These are phyloP conservation scores for Branchinecta lindahli DNA, from an alignment of 1,140 invertebrate species.

Conservation along the genomic window DNA sequence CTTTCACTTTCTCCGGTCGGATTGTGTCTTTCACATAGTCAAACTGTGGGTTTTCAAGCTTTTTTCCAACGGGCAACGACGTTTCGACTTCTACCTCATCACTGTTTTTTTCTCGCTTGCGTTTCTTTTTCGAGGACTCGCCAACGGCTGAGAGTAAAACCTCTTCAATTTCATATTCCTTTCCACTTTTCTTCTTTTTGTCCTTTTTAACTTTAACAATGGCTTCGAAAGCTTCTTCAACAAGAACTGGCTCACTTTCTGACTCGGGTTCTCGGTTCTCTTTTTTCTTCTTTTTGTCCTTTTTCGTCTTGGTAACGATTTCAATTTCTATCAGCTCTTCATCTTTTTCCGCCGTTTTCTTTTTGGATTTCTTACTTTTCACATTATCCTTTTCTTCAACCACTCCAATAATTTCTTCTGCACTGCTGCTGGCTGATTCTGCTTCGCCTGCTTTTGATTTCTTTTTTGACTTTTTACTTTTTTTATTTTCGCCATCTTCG, in stretches of 20 bases:
- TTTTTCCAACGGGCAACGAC: too few relatives aligned
- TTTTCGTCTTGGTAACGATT: slow-evolving; percentile 14
- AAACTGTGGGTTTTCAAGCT: too few relatives aligned
- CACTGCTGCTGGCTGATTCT: too few relatives aligned
- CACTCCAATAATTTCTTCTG: neutral
- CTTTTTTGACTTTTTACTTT: slow-evolving; percentile 11
- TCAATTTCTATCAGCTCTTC: slow-evolving; percentile 13
- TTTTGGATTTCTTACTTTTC: slow-evolving; percentile 11
- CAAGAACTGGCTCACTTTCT: neutral
- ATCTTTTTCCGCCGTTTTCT: slow-evolving; percentile 5
- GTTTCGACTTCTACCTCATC: too few relatives aligned
- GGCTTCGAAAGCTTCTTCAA: neutral
- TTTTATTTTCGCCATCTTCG: slow-evolving; percentile 1
- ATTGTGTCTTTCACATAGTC: too few relatives aligned
- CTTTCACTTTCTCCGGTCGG: too few relatives aligned
- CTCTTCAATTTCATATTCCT: neutral
- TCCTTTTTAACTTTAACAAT: slow-evolving; percentile 4
- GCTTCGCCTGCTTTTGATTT: slow-evolving; percentile 12
- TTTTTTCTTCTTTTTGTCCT: slow-evolving; percentile 7
- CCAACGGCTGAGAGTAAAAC: neutral
- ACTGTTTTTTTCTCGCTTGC: too few relatives aligned
- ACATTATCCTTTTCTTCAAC: neutral
- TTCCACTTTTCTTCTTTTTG: slow-evolving; percentile 9
- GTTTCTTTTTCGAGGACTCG: too few relatives aligned
- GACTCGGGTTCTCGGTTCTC: neutral